A percentile compares a stretch with the other conserved stretches of the same genome.
phyloP scores from a whole-genome alignment of 2,113 vertebrate genomes.

The Carlito syrichta region DNA sequence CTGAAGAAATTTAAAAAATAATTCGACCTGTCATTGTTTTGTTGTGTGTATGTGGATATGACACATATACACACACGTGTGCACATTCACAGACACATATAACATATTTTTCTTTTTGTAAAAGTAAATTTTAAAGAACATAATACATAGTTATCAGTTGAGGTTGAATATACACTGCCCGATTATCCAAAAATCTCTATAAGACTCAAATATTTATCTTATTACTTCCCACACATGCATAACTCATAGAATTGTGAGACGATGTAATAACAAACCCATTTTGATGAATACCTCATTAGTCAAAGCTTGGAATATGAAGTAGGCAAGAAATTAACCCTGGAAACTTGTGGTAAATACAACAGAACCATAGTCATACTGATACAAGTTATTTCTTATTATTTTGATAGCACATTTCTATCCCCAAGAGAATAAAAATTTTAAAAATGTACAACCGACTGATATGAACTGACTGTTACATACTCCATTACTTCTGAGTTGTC shows the following conservation, averaged over 20 bases:
- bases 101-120: background rate
- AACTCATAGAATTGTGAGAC: background rate
- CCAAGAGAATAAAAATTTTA: background rate
- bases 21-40: background rate
- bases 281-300: background rate
- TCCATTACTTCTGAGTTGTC: constrained; percentile 26
- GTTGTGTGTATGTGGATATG: background rate
- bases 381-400: background rate
- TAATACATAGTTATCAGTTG: background rate
- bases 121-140: background rate
- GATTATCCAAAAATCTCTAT: background rate
- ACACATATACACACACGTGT: accelerated
- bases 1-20: constrained; percentile 55
- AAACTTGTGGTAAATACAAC: background rate
- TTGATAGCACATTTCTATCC: background rate
- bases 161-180: background rate
- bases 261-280: background rate
- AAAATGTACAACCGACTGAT: background rate
- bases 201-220: background rate
- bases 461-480: background rate
- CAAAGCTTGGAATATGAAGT: background rate
- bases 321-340: background rate
- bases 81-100: accelerated
- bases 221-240: too few species aligned
- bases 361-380: background rate